These are phyloP conservation scores for Cheilosia soror DNA, from an alignment of 2,888 invertebrate genomes.

Conservation along the genomic window DNA sequence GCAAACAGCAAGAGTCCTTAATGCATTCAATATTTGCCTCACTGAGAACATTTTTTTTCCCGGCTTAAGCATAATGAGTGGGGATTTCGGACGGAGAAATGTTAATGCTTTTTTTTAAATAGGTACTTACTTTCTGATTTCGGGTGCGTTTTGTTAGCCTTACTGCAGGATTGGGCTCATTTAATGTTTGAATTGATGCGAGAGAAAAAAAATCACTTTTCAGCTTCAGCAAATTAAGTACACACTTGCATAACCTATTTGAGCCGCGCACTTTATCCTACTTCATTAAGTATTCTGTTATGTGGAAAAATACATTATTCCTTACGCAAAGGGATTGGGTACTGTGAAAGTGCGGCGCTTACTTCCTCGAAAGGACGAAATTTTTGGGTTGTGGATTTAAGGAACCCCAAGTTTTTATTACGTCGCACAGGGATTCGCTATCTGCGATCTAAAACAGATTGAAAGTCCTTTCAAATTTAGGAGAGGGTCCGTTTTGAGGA, in stretches of 20 bases:
- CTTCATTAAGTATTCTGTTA: background rate
- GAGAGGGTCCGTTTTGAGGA: no score
- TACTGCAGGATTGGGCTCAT: constrained; percentile 11
- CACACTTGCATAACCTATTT: constrained; percentile 9
- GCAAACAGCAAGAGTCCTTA: constrained; percentile 29
- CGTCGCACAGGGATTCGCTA: no score
- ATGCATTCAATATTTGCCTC: constrained; percentile 11
- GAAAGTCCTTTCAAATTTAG: no score
- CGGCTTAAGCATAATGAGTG: constrained; percentile 35
- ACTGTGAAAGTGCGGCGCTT: no score
- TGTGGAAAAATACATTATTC: no score
- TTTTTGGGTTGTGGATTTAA: no score
- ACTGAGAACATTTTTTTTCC: background rate
- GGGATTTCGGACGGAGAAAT: background rate
- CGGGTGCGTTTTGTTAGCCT: background rate
- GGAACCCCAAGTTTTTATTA: no score
- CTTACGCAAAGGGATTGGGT: no score
- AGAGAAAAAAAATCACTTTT: constrained; percentile 38
- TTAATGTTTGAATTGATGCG: constrained; percentile 22
- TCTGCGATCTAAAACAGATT: no score
- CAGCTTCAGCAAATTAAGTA: constrained; percentile 21
- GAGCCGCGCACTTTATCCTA: constrained; percentile 11
- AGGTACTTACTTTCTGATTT: constrained; percentile 24
- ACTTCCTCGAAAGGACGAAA: no score
- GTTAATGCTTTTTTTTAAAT: constrained; percentile 27